phyloP scores from a whole-genome alignment of 2,888 invertebrate species.

The Protonemura montana region DNA sequence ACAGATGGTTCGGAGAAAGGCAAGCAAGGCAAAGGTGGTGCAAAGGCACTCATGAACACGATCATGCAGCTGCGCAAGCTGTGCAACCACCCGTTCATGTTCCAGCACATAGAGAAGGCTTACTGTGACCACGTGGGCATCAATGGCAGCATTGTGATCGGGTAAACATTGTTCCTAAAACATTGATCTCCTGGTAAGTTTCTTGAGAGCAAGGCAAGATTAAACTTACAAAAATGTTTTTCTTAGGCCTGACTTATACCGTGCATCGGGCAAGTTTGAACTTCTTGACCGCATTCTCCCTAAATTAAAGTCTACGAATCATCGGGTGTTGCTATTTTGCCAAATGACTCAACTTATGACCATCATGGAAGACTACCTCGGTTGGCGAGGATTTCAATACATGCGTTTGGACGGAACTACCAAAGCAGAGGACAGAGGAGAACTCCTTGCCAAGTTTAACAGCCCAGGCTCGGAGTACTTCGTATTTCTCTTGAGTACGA shows the following conservation, averaged over 20 bases:
- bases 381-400: conserved; percentile 63
- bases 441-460: conserved; percentile 63
- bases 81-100: conserved; percentile 74
- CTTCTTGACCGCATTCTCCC: conserved; percentile 69
- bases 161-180: conserved; percentile 49
- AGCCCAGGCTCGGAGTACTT: conserved; percentile 64
- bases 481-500: conserved; percentile 68
- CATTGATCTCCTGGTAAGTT: too few relatives aligned
- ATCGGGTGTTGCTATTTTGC: conserved; percentile 69
- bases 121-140: conserved; percentile 59
- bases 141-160: conserved; percentile 49
- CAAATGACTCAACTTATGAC: conserved; percentile 74
- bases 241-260: conserved; percentile 62
- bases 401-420: conserved; percentile 69
- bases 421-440: conserved; percentile 69
- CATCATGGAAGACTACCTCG: conserved; percentile 69
- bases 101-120: conserved; percentile 67
- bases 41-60: conserved; percentile 69
- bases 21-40: conserved; percentile 62
- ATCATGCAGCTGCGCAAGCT: conserved; percentile 72
- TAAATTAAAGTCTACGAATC: conserved; percentile 64
- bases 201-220: neutral
- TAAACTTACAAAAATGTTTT: neutral
- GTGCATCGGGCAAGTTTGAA: conserved; percentile 70
- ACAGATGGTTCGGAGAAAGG: conserved; percentile 67